Conservation (phyloP, 2,888 invertebrate genomes). For the Mellilla xanthometata region DNA sequence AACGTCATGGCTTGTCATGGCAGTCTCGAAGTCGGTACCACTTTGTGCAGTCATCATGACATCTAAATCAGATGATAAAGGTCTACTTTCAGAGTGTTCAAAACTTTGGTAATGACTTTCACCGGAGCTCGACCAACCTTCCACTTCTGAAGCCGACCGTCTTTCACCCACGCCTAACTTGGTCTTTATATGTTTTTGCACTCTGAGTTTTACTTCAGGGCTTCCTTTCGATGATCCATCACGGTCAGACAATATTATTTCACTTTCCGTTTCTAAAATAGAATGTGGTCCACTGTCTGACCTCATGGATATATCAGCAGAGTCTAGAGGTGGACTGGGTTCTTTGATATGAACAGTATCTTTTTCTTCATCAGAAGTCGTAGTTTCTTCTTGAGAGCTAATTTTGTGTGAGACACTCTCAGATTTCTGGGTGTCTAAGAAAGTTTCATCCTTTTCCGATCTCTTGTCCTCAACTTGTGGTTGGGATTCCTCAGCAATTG, state of each 20-base stretch:
- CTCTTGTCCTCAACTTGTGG: slow-evolving; percentile 67
- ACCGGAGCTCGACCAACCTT: slow-evolving; percentile 93
- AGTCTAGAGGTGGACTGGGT: slow-evolving; percentile 66
- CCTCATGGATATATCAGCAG: slow-evolving; percentile 61
- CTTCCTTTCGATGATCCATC: slow-evolving; percentile 74
- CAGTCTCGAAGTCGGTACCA: slow-evolving; percentile 94
- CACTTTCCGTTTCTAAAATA: slow-evolving; percentile 77
- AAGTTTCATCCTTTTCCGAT: slow-evolving; percentile 48
- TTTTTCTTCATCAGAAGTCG: slow-evolving; percentile 82
- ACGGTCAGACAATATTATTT: slow-evolving; percentile 65
- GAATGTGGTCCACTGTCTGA: slow-evolving; percentile 80
- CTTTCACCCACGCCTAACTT: slow-evolving; percentile 82
- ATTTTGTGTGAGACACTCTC: slow-evolving; percentile 65
- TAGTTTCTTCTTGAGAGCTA: slow-evolving; percentile 70
- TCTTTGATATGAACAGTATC: slow-evolving; percentile 70
- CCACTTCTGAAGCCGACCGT: slow-evolving; percentile 90
- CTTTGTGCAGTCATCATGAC: slow-evolving; percentile 88
- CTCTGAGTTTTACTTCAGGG: slow-evolving; percentile 70
- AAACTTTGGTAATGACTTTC: slow-evolving; percentile 95
- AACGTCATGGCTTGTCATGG: slow-evolving; percentile 89
- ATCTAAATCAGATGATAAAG: slow-evolving; percentile 93
- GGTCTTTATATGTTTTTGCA: slow-evolving; percentile 73
- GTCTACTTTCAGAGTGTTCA: slow-evolving; percentile 91
- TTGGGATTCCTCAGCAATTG: slow-evolving; percentile 83
- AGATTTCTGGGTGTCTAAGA: slow-evolving; percentile 62